Evolutionary conservation across 1,140 invertebrate species (phyloP), one percentile per base, ranked within the genome.

Genomic region (Hermetia illucens): DNA sequence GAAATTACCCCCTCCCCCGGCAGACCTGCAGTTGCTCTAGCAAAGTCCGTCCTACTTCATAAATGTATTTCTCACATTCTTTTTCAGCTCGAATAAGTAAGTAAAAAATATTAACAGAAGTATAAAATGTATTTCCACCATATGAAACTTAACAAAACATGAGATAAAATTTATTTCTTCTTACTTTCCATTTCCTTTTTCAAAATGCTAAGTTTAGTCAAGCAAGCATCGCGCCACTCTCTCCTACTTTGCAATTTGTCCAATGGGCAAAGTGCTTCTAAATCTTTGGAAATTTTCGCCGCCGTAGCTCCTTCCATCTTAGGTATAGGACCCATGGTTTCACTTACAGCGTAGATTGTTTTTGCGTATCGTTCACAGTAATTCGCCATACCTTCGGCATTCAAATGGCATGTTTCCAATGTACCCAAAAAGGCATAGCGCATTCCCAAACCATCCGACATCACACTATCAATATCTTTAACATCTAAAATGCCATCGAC

Each of bases 381-480:
- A 38, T 58, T 69, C 25, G 60, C 58, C 63, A 72, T 73, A 71
- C 90, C 91, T 65, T 91, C 81, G 19, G 91, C 90, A 66, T 97
- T 97, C 17, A 97, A 69, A 65, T 95, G 91, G 16, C 86, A 84
- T 1, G 90, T 92, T 69, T 97, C 90, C 35, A 96, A 68, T 2
- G 89, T 80, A 17, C 94, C 94, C 15, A 95, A 66, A 58, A 96
- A 96, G 4, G 91, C 91, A 57, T 96, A 98, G 39, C 93, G 71
- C 71, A 86, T 84, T 13, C 91, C 93, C 9, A 98, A 68, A 15
- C 94, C 94, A 62, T 94, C 83, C 12, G 79, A 86, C 74, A 96
- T 95, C 0, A 96, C 86, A 48, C 77, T 82, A 47, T 97, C 92
- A 18, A 95, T 72, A 55, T 97, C 93, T 47, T 81, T 75, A 0